A percentile compares a stretch with the other conserved stretches of the same genome.
These are phyloP conservation scores for Tyrannus savana DNA, from an alignment of 2,113 vertebrate species.

Conservation along the genomic window DNA sequence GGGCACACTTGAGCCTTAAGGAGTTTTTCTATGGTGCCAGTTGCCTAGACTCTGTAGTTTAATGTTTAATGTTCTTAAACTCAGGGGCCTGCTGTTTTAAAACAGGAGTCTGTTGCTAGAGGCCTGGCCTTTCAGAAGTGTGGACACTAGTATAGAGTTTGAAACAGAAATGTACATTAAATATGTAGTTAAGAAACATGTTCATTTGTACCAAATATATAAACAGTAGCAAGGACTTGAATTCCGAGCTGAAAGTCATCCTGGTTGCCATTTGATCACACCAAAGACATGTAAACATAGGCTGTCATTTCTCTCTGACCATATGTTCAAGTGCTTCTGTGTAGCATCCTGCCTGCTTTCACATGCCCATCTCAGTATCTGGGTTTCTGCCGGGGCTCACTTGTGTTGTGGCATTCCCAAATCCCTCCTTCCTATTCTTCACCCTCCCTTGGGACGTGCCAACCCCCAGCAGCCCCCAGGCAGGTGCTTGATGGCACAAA, in stretches of 20 bases:
- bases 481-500: background rate
- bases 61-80: background rate
- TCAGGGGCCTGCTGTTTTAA: background rate
- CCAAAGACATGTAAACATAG: background rate
- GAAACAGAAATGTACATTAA: background rate
- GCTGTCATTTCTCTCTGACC: background rate
- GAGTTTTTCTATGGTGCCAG: background rate
- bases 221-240: background rate
- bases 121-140: background rate
- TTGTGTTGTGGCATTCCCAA: background rate
- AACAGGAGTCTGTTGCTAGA: background rate
- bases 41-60: background rate
- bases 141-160: background rate
- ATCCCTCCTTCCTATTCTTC: background rate
- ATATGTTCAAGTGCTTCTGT: fast-evolving
- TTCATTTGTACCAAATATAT: background rate
- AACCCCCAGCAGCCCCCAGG: background rate
- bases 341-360: background rate
- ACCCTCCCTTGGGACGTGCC: background rate
- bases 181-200: background rate
- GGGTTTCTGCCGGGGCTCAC: background rate
- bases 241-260: background rate
- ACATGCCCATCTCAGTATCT: background rate
- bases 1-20: background rate
- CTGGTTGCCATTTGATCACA: background rate